These are phyloP conservation scores for Sinonovacula constricta DNA, from an alignment of 1,140 invertebrate species.

Conservation along the genomic window DNA sequence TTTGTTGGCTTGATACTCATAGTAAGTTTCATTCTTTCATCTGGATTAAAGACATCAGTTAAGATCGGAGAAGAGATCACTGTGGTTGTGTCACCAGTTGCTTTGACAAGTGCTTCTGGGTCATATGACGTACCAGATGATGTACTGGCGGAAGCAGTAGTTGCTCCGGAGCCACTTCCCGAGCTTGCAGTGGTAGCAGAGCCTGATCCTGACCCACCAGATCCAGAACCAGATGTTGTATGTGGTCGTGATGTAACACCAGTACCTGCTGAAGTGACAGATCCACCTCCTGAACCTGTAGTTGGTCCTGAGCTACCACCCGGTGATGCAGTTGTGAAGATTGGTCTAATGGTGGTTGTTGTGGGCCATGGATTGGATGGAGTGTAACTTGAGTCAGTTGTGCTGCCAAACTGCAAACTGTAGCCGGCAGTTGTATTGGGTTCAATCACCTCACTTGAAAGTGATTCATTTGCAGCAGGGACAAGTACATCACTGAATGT, in stretches of 20 bases:
- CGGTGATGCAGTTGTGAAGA: too few relatives aligned
- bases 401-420: slow-evolving; percentile 32
- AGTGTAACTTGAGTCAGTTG: too few relatives aligned
- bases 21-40: slow-evolving; percentile 15
- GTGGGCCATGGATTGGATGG: not conserved
- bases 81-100: slow-evolving; percentile 32
- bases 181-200: not conserved
- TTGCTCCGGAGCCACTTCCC: not conserved
- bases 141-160: too few relatives aligned
- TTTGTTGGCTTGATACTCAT: slow-evolving; percentile 34
- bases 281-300: not conserved
- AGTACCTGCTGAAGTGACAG: not conserved
- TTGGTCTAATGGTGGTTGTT: too few relatives aligned
- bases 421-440: slow-evolving; percentile 20
- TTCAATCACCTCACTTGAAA: slow-evolving; percentile 23
- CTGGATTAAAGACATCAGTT: slow-evolving; percentile 15
- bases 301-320: slow-evolving; percentile 2
- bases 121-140: too few relatives aligned
- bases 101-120: too few relatives aligned
- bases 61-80: slow-evolving; percentile 16
- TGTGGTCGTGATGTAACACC: too few relatives aligned
- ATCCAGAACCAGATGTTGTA: not conserved
- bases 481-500: slow-evolving; percentile 34
- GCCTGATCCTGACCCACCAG: not conserved
- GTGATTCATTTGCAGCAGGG: slow-evolving; percentile 8